Evolutionary conservation across 2,797 vertebrate species (phyloP).

Genomic region (Danio albolineatus): DNA sequence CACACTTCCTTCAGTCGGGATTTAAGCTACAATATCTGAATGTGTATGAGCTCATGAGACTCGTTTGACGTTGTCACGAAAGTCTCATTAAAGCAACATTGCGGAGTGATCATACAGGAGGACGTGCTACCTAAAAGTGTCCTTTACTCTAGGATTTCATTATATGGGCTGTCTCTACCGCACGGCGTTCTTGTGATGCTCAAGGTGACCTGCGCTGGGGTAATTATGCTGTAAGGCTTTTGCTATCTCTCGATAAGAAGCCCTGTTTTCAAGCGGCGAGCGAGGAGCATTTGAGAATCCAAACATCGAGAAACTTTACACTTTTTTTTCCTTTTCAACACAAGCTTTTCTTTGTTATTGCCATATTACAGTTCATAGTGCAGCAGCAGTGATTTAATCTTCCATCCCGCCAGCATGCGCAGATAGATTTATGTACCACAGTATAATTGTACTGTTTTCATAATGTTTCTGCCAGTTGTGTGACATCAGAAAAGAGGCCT

Average conservation of each 20-base stretch:
- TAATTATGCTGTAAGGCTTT: constrained; percentile 69
- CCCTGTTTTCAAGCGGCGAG: constrained; percentile 62
- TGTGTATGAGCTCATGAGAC: constrained; percentile 35
- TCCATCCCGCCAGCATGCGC: constrained; percentile 51
- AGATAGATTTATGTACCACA: constrained; percentile 64
- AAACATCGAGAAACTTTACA: constrained; percentile 67
- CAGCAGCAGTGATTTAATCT: constrained; percentile 71
- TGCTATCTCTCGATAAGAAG: constrained; percentile 70
- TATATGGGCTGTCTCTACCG: constrained; percentile 49
- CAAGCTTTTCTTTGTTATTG: constrained; percentile 67
- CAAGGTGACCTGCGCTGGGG: constrained; percentile 74
- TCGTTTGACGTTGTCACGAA: constrained; percentile 41
- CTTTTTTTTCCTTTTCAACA: constrained; percentile 68
- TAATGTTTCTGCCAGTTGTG: constrained; percentile 46
- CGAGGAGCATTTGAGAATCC: constrained; percentile 69
- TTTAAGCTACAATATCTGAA: constrained; percentile 45
- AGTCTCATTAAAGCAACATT: constrained; percentile 52
- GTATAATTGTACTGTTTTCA: constrained; percentile 63
- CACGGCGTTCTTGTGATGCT: constrained; percentile 26
- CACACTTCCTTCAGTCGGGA: constrained; percentile 26
- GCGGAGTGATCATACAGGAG: constrained; percentile 51
- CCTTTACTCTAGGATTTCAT: constrained; percentile 51
- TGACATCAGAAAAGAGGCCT: constrained; percentile 49
- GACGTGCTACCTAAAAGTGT: constrained; percentile 55
- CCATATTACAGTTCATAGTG: constrained; percentile 65